A percentile compares a stretch with the other conserved stretches of the same genome.
phyloP scores from a whole-genome alignment of 2,113 vertebrate genomes.

The Xenus cinereus region DNA sequence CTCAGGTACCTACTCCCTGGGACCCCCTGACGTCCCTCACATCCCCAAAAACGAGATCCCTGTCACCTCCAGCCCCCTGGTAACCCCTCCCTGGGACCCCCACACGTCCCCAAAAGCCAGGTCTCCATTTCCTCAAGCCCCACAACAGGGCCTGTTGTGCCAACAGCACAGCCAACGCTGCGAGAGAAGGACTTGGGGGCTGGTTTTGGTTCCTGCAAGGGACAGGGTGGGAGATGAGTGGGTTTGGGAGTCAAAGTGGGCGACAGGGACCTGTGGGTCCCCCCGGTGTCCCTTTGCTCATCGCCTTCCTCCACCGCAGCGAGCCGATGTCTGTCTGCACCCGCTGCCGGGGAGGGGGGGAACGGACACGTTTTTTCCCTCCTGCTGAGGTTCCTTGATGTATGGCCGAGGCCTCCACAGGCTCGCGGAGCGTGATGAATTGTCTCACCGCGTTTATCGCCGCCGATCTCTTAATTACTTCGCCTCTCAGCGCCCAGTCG shows the following conservation, averaged over 20 bases:
- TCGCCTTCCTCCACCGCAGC: accelerated
- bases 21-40: too few species aligned
- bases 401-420: accelerated
- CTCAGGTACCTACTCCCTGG: neutral
- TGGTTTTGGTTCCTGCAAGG: neutral
- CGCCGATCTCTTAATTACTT: neutral
- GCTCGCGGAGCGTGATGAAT: accelerated
- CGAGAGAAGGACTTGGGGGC: accelerated
- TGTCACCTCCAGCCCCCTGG: neutral
- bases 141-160: accelerated
- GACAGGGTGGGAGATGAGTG: too few species aligned
- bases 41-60: accelerated
- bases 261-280: accelerated
- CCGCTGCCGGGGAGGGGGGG: accelerated
- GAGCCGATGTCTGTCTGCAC: accelerated
- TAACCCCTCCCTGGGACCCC: neutral
- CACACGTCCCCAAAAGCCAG: accelerated
- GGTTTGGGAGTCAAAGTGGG: neutral
- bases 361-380: accelerated
- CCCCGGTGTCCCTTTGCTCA: accelerated
- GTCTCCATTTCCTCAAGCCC: neutral
- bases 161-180: accelerated
- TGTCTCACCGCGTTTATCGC: neutral
- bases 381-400: neutral
- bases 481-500: neutral